Evolutionary conservation across 1,140 invertebrate species (phyloP), one percentile per base, ranked within the genome.

Genomic region (Neodiprion pinetum): DNA sequence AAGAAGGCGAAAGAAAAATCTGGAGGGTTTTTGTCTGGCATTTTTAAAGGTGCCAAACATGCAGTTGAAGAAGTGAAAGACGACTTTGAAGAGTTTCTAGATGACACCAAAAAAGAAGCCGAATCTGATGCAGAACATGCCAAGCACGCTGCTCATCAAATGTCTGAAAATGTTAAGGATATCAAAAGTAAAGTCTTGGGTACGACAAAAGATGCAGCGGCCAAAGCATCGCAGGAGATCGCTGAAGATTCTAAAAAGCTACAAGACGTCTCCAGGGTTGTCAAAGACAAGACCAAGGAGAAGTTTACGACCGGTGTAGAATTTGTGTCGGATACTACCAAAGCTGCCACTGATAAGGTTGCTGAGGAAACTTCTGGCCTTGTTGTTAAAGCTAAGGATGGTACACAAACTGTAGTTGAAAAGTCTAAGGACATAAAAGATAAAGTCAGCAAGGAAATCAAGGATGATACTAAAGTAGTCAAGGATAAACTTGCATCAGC

Each of bases 1-100:
- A 75, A 75, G 28, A 78, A 78, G 11, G 48, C 65, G 48, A 76
- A 72, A 61, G 77, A 74, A 10, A 78, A 78, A 72, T 73, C 47
- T 69, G 71, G 50, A 12, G 75, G 73, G 21, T 75, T 78, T 28
- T 75, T 78, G 11, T 75, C 77, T 1, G 71, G 72, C 7, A 78
- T 78, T n/a, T 72, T 78, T 7, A 76, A 78, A 17, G 77, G 76
- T 4, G 53, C 71, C 0, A 76, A 77, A 10, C 50, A 70, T 12
- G 70, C 67, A 12, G 69, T 28, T 8, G 72, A 77, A 0, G 76
- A 70, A 11, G 40, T 76, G 0, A 40, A 28, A 0, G 71, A 73
- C 0, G 70, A 69, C 1, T 69, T 50, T 0, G 75, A 78, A 61
- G 7, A 61, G 53, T 17, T 61, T 61, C 53, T 61, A 14, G 53